These are phyloP conservation scores for Ladona fulva DNA, from an alignment of 1,140 invertebrate genomes.

Conservation along the genomic window DNA sequence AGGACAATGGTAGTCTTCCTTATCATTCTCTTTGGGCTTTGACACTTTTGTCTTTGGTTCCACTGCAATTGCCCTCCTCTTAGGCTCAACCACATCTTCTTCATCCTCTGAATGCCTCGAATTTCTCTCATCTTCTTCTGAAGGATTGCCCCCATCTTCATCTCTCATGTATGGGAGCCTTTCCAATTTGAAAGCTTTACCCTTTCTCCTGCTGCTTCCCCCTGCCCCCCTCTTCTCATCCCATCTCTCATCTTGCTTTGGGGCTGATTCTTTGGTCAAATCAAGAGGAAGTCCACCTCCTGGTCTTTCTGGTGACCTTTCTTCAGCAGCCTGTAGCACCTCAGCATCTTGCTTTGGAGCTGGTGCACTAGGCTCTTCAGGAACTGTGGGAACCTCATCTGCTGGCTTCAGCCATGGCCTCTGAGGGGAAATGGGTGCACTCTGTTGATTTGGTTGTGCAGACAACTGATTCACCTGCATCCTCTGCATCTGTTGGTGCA, in stretches of 20 bases:
- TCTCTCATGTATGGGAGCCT: conserved; percentile 31
- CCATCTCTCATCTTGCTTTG: conserved; percentile 5
- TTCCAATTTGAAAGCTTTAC: conserved; percentile 66
- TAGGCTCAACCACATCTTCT: conserved; percentile 15
- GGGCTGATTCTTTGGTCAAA: conserved; percentile 21
- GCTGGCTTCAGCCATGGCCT: background rate
- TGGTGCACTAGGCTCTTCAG: background rate
- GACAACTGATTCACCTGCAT: background rate
- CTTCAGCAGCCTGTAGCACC: background rate
- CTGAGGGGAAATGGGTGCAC: background rate
- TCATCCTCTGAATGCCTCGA: conserved; percentile 24
- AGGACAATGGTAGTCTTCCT: conserved; percentile 54
- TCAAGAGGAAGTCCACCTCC: conserved; percentile 18
- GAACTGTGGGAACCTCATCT: background rate
- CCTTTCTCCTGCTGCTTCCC: conserved; percentile 63
- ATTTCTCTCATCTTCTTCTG: conserved; percentile 22
- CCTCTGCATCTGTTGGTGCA: background rate
- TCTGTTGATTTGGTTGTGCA: background rate
- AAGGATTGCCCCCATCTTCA: background rate
- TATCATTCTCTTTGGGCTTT: conserved; percentile 17
- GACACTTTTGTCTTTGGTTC: background rate
- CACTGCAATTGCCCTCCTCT: background rate
- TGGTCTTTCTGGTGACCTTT: background rate
- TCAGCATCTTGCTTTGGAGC: conserved; percentile 21
- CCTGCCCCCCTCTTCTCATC: conserved; percentile 20